Conservation (phyloP, 2,113 vertebrate genomes). For the Calyptommatus sinebrachiatus region DNA sequence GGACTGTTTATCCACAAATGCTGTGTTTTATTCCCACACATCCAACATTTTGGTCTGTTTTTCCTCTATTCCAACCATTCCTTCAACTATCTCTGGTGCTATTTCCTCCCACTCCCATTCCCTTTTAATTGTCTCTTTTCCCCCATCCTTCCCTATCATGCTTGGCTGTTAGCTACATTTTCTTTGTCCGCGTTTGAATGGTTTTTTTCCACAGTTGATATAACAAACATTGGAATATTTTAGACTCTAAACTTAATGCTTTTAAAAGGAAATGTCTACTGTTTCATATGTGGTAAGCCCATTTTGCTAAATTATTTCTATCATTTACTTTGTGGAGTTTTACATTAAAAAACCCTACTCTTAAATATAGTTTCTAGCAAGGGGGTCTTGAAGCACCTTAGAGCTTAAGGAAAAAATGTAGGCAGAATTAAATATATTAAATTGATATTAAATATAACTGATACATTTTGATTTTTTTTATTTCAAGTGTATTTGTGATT, state of each 20-base stretch:
- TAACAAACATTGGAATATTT: neutral
- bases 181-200: slow-evolving; percentile 2
- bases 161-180: slow-evolving; percentile 32
- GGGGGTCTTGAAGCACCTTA: too few relatives aligned
- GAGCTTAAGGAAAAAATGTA: too few relatives aligned
- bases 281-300: neutral
- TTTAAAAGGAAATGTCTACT: neutral
- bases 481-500: neutral
- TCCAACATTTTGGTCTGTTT: slow-evolving; percentile 9
- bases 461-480: neutral
- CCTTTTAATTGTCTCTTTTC: slow-evolving; percentile 36
- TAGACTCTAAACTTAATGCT: neutral
- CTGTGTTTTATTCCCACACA: neutral
- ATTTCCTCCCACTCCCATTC: slow-evolving; percentile 40
- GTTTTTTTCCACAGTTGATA: rapidly evolving
- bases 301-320: neutral
- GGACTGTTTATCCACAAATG: neutral
- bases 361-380: too few relatives aligned
- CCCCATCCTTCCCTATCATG: slow-evolving; percentile 34
- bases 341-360: too few relatives aligned
- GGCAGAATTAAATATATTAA: too few relatives aligned
- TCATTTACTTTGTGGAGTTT: neutral
- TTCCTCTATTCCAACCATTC: slow-evolving; percentile 33
- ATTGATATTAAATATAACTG: neutral
- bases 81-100: slow-evolving; percentile 42